Evolutionary conservation across 1,140 invertebrate genomes (phyloP).

Genomic region (Tetramorium simillimum): DNA sequence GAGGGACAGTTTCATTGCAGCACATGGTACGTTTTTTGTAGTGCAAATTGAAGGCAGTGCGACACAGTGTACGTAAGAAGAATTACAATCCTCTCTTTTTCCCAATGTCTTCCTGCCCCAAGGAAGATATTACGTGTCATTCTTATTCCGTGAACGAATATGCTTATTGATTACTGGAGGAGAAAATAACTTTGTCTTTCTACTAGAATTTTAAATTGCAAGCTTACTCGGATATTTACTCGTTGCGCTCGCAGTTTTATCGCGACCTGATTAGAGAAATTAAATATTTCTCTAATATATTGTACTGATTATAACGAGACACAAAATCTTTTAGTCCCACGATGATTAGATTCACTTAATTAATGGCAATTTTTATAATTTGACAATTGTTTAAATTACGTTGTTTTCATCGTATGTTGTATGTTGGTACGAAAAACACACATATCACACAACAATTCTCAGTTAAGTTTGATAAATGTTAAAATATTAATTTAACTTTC

Average conservation of each 20-base stretch:
- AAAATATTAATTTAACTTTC: background rate
- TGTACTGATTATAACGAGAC: background rate
- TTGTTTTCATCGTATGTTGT: background rate
- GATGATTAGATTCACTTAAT: background rate
- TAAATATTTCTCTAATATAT: background rate
- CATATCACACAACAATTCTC: background rate
- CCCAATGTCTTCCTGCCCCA: background rate
- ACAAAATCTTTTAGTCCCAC: background rate
- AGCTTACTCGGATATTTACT: background rate
- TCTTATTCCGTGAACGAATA: background rate
- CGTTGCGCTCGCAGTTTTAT: background rate
- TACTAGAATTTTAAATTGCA: conserved; percentile 17
- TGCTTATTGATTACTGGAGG: conserved; percentile 17
- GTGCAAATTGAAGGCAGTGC: conserved; percentile 13
- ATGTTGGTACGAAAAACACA: background rate
- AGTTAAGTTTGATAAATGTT: background rate
- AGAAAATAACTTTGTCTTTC: background rate
- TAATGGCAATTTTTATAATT: background rate
- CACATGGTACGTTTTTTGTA: background rate
- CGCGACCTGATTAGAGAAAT: background rate
- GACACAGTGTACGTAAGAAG: background rate
- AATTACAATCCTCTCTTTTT: background rate
- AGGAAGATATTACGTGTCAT: conserved; percentile 2
- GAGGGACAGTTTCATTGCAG: background rate
- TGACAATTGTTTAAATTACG: background rate